phyloP scores from a whole-genome alignment of 2,888 invertebrate genomes.

The Drosophila demipolita region DNA sequence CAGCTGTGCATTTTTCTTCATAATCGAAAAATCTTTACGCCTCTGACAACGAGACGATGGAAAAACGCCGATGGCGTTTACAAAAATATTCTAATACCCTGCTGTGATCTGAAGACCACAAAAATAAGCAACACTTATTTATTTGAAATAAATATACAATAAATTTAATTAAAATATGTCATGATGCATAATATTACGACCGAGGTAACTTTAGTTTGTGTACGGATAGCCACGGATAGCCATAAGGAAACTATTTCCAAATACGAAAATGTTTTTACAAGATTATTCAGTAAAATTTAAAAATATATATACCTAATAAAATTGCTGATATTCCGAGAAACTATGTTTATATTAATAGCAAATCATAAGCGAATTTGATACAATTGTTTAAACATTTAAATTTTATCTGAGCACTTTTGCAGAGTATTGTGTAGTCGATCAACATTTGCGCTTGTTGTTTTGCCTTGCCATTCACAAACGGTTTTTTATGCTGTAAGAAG shows the following conservation, averaged over 20 bases:
- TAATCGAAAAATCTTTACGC: conserved; percentile 71
- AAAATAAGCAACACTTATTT: background rate
- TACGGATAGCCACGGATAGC: too few relatives aligned
- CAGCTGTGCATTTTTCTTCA: conserved; percentile 72
- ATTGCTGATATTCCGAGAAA: background rate
- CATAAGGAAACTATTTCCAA: too few relatives aligned
- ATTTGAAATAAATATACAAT: too few relatives aligned
- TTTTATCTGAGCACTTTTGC: background rate
- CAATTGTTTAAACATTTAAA: background rate
- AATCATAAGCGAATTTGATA: background rate
- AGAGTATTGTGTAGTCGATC: conserved; percentile 17
- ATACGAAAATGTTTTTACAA: too few relatives aligned
- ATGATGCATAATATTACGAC: too few relatives aligned
- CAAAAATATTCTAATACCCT: conserved; percentile 35
- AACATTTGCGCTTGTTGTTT: background rate
- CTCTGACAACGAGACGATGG: conserved; percentile 8
- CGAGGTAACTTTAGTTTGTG: too few relatives aligned
- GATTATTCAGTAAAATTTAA: background rate
- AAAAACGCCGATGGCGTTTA: background rate
- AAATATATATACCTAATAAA: too few relatives aligned
- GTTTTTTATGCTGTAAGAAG: conserved; percentile 35
- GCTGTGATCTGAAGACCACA: background rate
- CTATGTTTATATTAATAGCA: background rate
- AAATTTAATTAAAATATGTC: too few relatives aligned
- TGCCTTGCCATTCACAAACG: conserved; percentile 3